Conservation (phyloP, 2,113 vertebrate genomes). For the Heptranchias perlo region DNA sequence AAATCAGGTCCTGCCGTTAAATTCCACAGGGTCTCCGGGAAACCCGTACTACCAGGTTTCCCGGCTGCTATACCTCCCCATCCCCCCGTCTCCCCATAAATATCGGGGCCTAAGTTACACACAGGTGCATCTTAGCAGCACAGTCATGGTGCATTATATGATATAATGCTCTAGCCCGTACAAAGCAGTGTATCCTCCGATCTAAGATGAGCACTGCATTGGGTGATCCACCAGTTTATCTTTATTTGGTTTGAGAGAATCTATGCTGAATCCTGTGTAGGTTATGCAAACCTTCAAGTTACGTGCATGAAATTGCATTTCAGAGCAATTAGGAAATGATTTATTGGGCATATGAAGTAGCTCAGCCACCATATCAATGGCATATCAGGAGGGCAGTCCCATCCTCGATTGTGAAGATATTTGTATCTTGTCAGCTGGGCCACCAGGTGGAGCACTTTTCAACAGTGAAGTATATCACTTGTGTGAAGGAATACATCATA, state of each 20-base stretch:
- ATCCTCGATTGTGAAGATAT: not conserved
- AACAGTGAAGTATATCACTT: not conserved
- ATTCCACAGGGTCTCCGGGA: no score
- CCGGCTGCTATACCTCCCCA: no score
- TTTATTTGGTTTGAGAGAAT: no score
- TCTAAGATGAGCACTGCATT: not conserved
- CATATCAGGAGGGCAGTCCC: not conserved
- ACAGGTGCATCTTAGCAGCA: not conserved
- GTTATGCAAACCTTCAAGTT: not conserved
- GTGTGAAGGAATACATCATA: not conserved
- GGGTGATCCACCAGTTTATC: no score
- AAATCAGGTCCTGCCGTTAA: no score
- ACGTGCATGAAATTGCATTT: not conserved
- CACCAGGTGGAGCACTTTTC: not conserved
- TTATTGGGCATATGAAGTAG: not conserved
- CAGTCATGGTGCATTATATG: not conserved
- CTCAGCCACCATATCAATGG: not conserved
- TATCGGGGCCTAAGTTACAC: not conserved
- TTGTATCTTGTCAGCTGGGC: not conserved
- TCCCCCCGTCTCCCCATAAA: no score
- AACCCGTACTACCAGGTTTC: no score
- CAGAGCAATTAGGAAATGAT: not conserved
- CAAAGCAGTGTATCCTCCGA: not conserved
- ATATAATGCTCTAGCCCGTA: not conserved
- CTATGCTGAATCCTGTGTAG: no score